Base-by-base conservation (phyloP, 2,888 invertebrate species). In the Cyaniris semiargus region DNA sequence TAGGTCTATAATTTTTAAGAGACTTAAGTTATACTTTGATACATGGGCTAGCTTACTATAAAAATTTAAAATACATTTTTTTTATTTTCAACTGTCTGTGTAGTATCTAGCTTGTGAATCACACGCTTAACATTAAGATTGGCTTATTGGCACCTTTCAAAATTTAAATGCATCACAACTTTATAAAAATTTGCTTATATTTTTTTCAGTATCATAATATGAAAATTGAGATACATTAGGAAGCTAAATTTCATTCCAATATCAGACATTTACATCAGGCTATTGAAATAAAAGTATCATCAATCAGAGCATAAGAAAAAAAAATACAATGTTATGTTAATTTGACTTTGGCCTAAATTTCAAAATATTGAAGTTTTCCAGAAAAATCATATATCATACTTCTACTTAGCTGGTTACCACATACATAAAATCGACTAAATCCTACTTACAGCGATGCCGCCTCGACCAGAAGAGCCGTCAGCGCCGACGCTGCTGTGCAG, bases 401-500 rank as follows among this genome's bases (percentile, higher is more conserved):
- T 23, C 10, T 23, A 23, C 60, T 23, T 60, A 3, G 27, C 23
- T 23, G 1, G 4, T 21, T 8, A 53, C 18, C 18, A 66, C n/a
- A n/a, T n/a, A 15, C 15, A 60, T 15, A 23, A 23, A 10, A 60
- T 23, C 6, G 18, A 66, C 15, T 66, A 18, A 66, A 66, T 5
- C 0, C 1, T 13, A 4, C 58, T 23, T 18, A 70, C 86, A 93
- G 93, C 92, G 1, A 85, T 90, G 81, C 93, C 93, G 0, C 90
- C 93, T 0, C 88, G 93, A 0, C 81, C 86, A 0, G 93, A 93
- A 77, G 94, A 94, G 79, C 89, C 91, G 7, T 86, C 93, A 0
- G 89, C 93, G 1, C 93, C 94, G 5, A 93, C 94, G 13, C 82
- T 94, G 79, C 86, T 94, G 60, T 91, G 91, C 66, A 94, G 94